Conservation (phyloP, 2,113 vertebrate species). For the Engystomops pustulosus region DNA sequence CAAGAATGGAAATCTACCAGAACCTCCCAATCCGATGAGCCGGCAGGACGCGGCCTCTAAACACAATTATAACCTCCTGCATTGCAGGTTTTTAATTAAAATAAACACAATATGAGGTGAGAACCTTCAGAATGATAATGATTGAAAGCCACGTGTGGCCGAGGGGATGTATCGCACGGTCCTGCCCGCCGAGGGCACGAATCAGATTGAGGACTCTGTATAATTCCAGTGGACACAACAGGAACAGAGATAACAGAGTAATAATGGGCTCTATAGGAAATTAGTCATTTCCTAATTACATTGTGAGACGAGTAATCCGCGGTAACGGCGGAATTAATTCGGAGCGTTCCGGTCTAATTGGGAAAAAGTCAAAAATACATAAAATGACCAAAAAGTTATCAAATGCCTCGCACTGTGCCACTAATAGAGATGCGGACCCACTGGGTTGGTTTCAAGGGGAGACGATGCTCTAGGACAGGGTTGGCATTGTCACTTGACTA, state of each 20-base stretch:
- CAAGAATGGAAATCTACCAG: constrained; percentile 12
- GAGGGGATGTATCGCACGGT: not conserved
- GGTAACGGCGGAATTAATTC: not conserved
- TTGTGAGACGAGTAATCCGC: not conserved
- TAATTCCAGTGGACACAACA: constrained; percentile 10
- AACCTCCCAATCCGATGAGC: not conserved
- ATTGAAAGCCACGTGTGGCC: not conserved
- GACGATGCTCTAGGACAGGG: no score
- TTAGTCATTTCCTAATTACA: not conserved
- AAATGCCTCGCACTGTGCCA: no score
- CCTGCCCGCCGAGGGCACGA: not conserved
- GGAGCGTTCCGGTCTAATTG: no score
- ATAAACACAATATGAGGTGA: not conserved
- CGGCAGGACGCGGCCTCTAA: not conserved
- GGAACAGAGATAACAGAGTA: not conserved
- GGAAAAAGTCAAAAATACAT: not conserved
- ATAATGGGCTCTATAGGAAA: not conserved
- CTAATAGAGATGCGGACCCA: no score
- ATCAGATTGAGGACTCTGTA: not conserved
- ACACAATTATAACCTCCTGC: not conserved
- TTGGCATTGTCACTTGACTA: no score
- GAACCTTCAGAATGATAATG: not conserved
- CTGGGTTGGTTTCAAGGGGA: no score
- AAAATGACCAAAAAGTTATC: not conserved
- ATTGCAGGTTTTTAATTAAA: constrained; percentile 34